Base-by-base conservation (phyloP, 1,140 invertebrate species). In the Drosophila funebris region DNA sequence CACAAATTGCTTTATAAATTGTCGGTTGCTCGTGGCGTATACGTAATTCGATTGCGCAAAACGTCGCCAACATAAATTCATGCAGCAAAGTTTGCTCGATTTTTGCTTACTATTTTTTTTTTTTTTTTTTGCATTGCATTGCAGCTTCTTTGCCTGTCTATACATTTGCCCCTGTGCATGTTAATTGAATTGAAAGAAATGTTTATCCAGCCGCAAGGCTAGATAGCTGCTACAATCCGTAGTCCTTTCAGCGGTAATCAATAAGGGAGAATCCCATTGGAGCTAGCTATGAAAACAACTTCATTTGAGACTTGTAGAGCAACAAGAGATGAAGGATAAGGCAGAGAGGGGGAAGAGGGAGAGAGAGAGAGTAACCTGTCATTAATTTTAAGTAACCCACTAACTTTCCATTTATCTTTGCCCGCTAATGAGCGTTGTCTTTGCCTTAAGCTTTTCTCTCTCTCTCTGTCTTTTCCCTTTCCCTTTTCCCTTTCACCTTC, bases 381-480 rank as follows among this genome's bases (percentile, higher is more conserved):
- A 48, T 29, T 48, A 48, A 48, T 48, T 29, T 64, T 56, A 20
- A 24, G 29, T 36, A 54, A 7, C 67, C 16, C 57, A 41, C 76
- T 66, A 62, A 54, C 61, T 63, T 54, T 66, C 57, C 69, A 82
- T 80, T 83, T 70, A 82, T 83, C 82, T 82, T 76, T 83, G 74
- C 54, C 53, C 44, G 58, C 78, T 82, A 82, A 82, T 78, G 78
- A 82, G 61, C 27, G 33, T 14, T 39, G 48, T 11, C 31, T 57
- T 56, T 48, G 46, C 22, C 44, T n/a, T n/a, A n/a, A n/a, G n/a
- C n/a, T n/a, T n/a, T n/a, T n/a, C n/a, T n/a, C n/a, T n/a, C n/a
- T n/a, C n/a, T n/a, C n/a, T n/a, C n/a, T n/a, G n/a, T n/a, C n/a
- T 48, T 46, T n/a, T n/a, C 9, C 9, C 18, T 24, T 46, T 8